phyloP scores from a whole-genome alignment of 2,113 vertebrate genomes.

The Cinclus mexicanus region DNA sequence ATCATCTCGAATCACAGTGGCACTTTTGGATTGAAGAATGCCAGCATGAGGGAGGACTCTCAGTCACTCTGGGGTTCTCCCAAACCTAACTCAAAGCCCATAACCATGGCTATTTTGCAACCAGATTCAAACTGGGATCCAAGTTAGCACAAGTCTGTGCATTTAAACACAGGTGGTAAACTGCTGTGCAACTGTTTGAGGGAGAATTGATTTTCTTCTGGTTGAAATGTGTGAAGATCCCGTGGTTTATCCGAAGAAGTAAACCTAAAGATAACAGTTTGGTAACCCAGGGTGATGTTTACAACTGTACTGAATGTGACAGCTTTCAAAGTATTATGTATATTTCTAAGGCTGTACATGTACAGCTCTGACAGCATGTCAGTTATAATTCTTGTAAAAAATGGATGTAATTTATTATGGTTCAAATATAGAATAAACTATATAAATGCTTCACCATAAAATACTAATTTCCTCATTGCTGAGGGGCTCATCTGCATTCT shows the following conservation, averaged over 20 bases:
- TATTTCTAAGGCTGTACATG: conserved; percentile 72
- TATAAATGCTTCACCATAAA: conserved; percentile 68
- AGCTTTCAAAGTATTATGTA: conserved; percentile 80
- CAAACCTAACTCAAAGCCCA: not conserved
- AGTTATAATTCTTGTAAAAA: conserved; percentile 79
- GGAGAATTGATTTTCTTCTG: conserved; percentile 53
- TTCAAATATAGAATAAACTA: conserved; percentile 76
- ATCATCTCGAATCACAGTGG: not conserved
- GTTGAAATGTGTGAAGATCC: conserved; percentile 45
- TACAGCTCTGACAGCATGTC: conserved; percentile 79
- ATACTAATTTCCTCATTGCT: conserved; percentile 74
- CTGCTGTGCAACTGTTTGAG: conserved; percentile 8
- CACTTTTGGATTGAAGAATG: not conserved
- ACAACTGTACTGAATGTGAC: conserved; percentile 76
- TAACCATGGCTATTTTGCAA: not conserved
- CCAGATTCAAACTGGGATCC: not conserved
- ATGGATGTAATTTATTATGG: conserved; percentile 79
- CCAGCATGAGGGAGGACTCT: not conserved
- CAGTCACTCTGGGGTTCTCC: not conserved
- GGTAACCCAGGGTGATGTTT: conserved; percentile 77
- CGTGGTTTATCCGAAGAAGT: conserved; percentile 10
- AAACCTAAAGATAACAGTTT: conserved; percentile 66
- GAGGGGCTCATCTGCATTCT: conserved; percentile 69
- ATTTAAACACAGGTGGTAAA: not conserved
- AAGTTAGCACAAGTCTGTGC: not conserved